phyloP scores from a whole-genome alignment of 2,113 vertebrate genomes.

The Perognathus longimembris region DNA sequence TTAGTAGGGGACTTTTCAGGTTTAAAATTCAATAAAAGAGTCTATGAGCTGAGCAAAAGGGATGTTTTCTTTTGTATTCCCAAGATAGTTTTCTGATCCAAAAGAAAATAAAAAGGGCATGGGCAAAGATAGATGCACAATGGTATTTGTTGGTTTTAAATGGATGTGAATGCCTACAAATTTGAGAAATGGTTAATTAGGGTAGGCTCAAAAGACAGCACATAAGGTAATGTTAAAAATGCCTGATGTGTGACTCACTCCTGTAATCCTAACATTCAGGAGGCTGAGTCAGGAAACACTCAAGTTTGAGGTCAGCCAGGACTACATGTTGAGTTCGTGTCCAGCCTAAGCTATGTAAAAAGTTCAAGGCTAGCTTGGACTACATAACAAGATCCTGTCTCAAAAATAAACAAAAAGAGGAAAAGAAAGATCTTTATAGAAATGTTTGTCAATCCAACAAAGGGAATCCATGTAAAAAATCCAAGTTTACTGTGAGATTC shows the following conservation, averaged over 20 bases:
- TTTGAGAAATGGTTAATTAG: not conserved
- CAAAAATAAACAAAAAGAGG: not conserved
- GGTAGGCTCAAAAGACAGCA: slow-evolving; percentile 25
- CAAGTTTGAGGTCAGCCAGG: too few species aligned
- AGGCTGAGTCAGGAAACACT: too few species aligned
- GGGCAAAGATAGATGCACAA: not conserved
- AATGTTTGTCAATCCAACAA: slow-evolving; percentile 43
- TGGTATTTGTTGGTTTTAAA: not conserved
- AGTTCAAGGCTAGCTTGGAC: too few species aligned
- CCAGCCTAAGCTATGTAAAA: too few species aligned
- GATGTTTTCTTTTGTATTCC: slow-evolving; percentile 33
- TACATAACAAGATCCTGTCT: too few species aligned
- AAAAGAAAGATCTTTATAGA: not conserved
- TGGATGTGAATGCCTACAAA: slow-evolving; percentile 8
- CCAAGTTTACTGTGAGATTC: slow-evolving; percentile 21
- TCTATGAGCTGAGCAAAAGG: not conserved
- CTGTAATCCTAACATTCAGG: too few species aligned
- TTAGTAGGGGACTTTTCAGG: not conserved
- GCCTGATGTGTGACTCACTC: too few species aligned
- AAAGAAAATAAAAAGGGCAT: not conserved
- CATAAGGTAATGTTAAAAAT: not conserved
- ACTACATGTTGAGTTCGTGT: too few species aligned
- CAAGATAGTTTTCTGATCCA: not conserved
- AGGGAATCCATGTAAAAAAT: not conserved
- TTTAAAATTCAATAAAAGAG: slow-evolving; percentile 44